phyloP scores from a whole-genome alignment of 2,113 vertebrate genomes.

The Cyphomyrus discorhynchus region DNA sequence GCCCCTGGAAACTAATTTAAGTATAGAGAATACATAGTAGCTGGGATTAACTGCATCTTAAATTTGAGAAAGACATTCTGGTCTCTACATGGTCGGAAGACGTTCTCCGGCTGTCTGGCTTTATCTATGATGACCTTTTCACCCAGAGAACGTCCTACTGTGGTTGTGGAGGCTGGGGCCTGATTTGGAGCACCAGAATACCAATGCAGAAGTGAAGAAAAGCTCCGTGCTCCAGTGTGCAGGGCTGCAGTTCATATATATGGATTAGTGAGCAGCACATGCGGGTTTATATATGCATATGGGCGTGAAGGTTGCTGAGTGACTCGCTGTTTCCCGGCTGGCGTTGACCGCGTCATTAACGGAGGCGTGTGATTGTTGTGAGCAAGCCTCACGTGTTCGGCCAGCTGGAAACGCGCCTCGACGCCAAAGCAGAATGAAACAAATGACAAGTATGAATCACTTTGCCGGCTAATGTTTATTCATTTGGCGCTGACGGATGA shows the following conservation, averaged over 20 bases:
- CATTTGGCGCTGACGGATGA: constrained; percentile 8
- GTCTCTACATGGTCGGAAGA: not conserved
- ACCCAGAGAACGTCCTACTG: not conserved
- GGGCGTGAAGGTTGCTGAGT: not conserved
- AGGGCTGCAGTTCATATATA: not conserved
- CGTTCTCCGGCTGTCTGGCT: not conserved
- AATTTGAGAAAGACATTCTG: not conserved
- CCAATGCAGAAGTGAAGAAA: not conserved
- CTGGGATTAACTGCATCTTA: not conserved
- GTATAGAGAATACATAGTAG: not conserved
- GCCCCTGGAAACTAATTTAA: not conserved
- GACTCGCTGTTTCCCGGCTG: not conserved
- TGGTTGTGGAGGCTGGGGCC: not conserved
- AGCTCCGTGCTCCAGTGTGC: not conserved
- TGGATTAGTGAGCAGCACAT: not conserved
- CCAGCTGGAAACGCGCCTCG: not conserved
- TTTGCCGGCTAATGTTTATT: constrained; percentile 19
- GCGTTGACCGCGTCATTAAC: not conserved
- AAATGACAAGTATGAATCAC: constrained; percentile 11
- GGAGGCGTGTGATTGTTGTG: not conserved
- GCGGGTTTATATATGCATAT: not conserved
- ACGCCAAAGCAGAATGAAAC: not conserved
- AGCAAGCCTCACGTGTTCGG: not conserved
- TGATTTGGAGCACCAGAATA: not conserved
- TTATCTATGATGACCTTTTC: not conserved